Base-by-base conservation (phyloP, 2,888 invertebrate species). In the Argyra leucocephala region DNA sequence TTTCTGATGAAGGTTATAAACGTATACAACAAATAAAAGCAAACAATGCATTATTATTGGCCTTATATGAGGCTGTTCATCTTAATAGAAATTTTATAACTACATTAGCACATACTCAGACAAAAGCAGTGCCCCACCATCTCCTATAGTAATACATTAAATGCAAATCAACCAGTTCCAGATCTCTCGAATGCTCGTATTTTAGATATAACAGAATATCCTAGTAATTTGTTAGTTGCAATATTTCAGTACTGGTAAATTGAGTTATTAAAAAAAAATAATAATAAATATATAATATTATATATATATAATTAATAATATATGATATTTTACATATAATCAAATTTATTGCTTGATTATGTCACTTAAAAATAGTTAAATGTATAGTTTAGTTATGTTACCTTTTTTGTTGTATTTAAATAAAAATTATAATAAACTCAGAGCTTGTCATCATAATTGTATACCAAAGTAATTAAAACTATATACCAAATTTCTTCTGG, bases 41-140 rank as follows among this genome's bases (percentile, higher is more conserved):
- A 18, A 90, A 90, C 73, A 93, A 96, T 80, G 91, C 94, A 12
- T 85, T 96, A 72, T 80, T 98, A 57, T 81, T 98, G 66, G 96
- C 96, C 0, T 82, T 98, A 63, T 98, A 97, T 76, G 96, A 96
- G 81, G 95, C 95, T 22, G 92, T 96, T 61, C 97, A 97, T 80
- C 82, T 97, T 63, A 98, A 97, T 81, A 86, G 97, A 68, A 96
- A 96, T 82, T 97, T 98, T 78, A 94, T 97, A 75, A 94, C 96
- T 62, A 95, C 96, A 1, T 80, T 98, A 68, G 95, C 96, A 3
- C 95, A 96, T 74, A 91, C 92, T 0, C 91, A 91, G 71, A 89
- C 90, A 89, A 89, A 76, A 86, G 89, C 1, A 90, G 91, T 74
- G 87, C 89, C 58, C 90, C 91, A 22, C 90, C 91, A 3, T 89